Evolutionary conservation across 2,888 invertebrate species (phyloP).

Genomic region (Conops quadrifasciatus): DNA sequence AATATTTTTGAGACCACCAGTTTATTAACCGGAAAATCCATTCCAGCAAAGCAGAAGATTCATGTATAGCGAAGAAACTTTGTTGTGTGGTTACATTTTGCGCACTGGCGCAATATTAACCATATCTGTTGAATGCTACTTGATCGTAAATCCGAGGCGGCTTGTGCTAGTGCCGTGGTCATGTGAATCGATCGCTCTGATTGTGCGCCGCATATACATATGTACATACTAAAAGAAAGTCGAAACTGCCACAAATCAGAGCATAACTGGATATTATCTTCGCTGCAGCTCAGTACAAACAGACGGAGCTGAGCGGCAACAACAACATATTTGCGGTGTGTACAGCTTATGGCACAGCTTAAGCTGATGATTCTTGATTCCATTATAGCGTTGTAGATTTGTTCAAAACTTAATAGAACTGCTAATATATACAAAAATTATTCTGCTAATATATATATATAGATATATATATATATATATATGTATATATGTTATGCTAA

Average conservation of each 20-base stretch:
- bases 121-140: background rate
- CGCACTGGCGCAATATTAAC: conserved; percentile 41
- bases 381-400: background rate
- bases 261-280: conserved; percentile 65
- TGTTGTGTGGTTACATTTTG: background rate
- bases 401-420: background rate
- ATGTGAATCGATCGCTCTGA: no score
- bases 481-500: no score
- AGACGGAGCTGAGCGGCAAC: conserved; percentile 17
- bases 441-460: no score
- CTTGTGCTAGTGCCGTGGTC: background rate
- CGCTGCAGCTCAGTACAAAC: conserved; percentile 37
- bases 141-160: background rate
- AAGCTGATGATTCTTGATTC: background rate
- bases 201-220: no score
- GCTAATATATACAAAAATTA: no score
- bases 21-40: no score
- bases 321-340: conserved; percentile 15
- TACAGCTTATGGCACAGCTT: background rate
- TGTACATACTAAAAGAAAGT: conserved; percentile 58
- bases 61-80: no score
- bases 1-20: no score
- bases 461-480: no score
- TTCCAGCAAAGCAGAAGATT: no score
- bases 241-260: conserved; percentile 66